These are phyloP conservation scores for Gymnopithys bicolor DNA, from an alignment of 2,797 vertebrate species.

Conservation along the genomic window DNA sequence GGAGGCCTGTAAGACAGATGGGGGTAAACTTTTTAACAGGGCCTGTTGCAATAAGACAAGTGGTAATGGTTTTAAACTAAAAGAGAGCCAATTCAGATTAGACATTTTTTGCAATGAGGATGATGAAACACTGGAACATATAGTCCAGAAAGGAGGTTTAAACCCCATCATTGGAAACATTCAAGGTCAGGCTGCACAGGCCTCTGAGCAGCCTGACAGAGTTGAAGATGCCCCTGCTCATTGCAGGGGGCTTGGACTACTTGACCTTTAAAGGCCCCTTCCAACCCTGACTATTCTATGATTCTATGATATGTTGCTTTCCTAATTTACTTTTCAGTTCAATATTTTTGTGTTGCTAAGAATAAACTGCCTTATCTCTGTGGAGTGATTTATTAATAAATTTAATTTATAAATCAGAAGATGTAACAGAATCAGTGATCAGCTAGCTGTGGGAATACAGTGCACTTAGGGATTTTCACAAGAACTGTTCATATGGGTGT, in stretches of 20 bases:
- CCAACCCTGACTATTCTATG: not conserved
- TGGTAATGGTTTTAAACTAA: not conserved
- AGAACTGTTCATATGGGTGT: not conserved
- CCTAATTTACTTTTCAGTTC: not conserved
- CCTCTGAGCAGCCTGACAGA: not conserved
- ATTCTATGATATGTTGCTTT: not conserved
- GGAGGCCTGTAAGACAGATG: not conserved
- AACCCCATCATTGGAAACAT: not conserved
- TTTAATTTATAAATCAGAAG: not conserved
- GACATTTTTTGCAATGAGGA: not conserved
- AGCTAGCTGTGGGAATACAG: not conserved
- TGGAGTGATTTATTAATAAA: not conserved
- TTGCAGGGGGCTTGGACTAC: not conserved
- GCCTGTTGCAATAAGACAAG: not conserved
- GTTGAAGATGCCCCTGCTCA: not conserved
- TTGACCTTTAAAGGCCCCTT: not conserved
- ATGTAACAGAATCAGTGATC: not conserved
- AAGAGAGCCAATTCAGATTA: not conserved
- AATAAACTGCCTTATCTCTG: not conserved
- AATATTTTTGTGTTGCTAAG: not conserved
- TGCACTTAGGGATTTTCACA: not conserved
- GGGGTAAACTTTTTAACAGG: not conserved
- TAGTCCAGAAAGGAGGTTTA: not conserved
- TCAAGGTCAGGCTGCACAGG: not conserved
- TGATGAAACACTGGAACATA: not conserved